These are phyloP conservation scores for Pachypanchax playfairii DNA, from an alignment of 2,113 vertebrate species.

Conservation along the genomic window DNA sequence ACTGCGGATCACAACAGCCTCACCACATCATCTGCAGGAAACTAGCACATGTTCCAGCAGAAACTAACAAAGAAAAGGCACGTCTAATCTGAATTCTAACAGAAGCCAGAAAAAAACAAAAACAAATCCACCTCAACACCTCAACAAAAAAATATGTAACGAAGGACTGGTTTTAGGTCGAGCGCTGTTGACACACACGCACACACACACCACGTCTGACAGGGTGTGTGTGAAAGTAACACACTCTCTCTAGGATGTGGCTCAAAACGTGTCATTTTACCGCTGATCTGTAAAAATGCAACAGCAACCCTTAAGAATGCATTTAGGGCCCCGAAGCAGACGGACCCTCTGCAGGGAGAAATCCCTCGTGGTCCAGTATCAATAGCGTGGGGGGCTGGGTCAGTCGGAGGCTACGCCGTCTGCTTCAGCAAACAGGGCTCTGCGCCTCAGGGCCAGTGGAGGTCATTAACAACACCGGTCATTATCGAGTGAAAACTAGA, in stretches of 20 bases:
- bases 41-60: slow-evolving; percentile 15
- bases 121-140: slow-evolving; percentile 32
- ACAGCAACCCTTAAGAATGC: background rate
- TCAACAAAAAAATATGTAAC: slow-evolving; percentile 38
- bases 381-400: slow-evolving; percentile 61
- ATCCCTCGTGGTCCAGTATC: slow-evolving; percentile 45
- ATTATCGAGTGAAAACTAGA: slow-evolving; percentile 57
- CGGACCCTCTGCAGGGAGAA: slow-evolving; percentile 17
- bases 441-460: slow-evolving; percentile 55
- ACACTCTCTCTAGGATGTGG: background rate
- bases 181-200: slow-evolving; percentile 44
- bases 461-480: slow-evolving; percentile 74
- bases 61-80: slow-evolving; percentile 24
- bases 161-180: slow-evolving; percentile 48
- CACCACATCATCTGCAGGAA: slow-evolving; percentile 14
- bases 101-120: slow-evolving; percentile 15
- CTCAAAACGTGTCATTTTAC: slow-evolving; percentile 1
- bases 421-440: slow-evolving; percentile 69
- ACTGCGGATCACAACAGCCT: background rate
- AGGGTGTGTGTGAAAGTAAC: slow-evolving; percentile 35
- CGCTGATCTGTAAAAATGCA: background rate
- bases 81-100: slow-evolving; percentile 50
- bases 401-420: slow-evolving; percentile 70
- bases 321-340: slow-evolving; percentile 11
- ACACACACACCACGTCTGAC: slow-evolving; percentile 16